Base-by-base conservation (phyloP, 2,113 vertebrate species). In the Paracyprichromis sp. region DNA sequence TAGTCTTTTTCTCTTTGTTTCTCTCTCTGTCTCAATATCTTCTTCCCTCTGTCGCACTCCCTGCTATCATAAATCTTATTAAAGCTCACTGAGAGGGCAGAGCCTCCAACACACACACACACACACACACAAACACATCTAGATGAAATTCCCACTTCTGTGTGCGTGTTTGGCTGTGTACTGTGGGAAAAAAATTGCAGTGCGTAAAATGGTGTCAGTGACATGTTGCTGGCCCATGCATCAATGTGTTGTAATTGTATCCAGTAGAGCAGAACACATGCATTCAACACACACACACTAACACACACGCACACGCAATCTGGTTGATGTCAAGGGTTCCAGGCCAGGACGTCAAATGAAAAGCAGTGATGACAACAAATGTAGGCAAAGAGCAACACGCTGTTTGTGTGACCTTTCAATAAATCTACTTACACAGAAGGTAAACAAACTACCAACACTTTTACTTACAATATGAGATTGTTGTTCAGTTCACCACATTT, bases 171-270 rank as follows among this genome's bases (percentile, higher is more conserved):
- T 73, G 34, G 16, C 54, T 40, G 36, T 63, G 69, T 78, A 8
- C 34, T 84, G 83, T 47, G 73, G 9, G 14, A 43, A 40, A 82
- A 73, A 31, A 76, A 61, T 47, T 79, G 79, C 45, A 26, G 79
- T 83, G 71, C 8, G 40, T 88, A 88, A 93, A 73, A 82, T 85
- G 81, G 90, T 93, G 94, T 92, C 63, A 56, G 59, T 91, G 89
- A 90, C 93, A 92, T 90, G 90, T 85, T 90, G 93, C 87, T 76
- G 84, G 91, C 90, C 87, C 87, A 83, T 84, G 82, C 92, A 84
- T 92, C 92, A 81, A 59, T 88, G 93, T 91, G 92, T 94, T 93
- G 88, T 95, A 94, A 95, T 93, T 92, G 93, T 90, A 89, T 94
- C 86, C 92, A 93, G 88, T 90, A 76, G 84, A 54, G 87, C 26